These are phyloP conservation scores for Macrosiphum euphorbiae DNA, from an alignment of 2,888 invertebrate genomes.

Conservation along the genomic window DNA sequence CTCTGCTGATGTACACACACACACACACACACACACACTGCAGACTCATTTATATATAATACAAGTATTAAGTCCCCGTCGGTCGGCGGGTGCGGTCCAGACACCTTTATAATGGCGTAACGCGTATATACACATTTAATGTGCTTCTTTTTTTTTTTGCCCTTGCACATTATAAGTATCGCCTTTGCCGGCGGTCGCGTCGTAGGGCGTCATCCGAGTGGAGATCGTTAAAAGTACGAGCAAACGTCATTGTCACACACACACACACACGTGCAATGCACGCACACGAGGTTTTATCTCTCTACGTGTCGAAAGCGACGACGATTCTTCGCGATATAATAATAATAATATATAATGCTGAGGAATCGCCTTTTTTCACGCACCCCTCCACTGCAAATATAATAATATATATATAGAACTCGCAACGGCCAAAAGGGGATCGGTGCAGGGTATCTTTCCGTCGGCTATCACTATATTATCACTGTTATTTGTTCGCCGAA, in stretches of 20 bases:
- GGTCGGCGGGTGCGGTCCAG: neutral
- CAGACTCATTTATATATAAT: neutral
- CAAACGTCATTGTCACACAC: neutral
- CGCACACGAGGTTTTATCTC: neutral
- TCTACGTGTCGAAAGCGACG: neutral
- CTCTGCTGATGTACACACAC: neutral
- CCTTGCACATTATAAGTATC: neutral
- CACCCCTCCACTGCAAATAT: neutral
- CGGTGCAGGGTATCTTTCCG: neutral
- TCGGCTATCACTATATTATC: neutral
- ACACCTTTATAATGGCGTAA: slow-evolving; percentile 39
- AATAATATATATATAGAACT: neutral
- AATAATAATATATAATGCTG: slow-evolving; percentile 14
- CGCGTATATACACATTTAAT: slow-evolving; percentile 11
- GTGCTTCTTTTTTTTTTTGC: neutral
- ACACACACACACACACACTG: neutral
- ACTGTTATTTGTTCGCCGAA: neutral
- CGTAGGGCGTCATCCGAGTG: neutral
- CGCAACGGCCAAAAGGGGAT: neutral
- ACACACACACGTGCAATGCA: neutral
- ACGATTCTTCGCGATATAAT: slow-evolving; percentile 18
- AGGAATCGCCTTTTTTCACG: neutral
- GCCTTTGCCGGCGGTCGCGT: neutral
- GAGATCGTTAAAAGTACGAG: slow-evolving; percentile 30
- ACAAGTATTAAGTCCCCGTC: neutral